These are phyloP conservation scores for Molossus molossus DNA, from an alignment of 2,797 vertebrate species.

Conservation along the genomic window DNA sequence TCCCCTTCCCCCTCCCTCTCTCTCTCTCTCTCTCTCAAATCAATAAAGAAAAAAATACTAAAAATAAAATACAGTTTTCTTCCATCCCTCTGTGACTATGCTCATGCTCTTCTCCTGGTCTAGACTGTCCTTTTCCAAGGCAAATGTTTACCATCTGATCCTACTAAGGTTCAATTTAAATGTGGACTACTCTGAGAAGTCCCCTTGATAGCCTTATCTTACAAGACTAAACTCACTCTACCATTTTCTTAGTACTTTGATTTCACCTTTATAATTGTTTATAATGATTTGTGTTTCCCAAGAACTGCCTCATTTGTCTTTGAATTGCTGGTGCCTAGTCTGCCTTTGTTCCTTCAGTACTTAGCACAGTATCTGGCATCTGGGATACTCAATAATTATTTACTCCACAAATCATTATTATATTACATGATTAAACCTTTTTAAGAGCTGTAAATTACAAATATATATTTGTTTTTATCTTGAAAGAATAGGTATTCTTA, in stretches of 20 bases:
- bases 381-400: conserved; percentile 44
- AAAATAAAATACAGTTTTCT: neutral
- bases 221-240: conserved; percentile 37
- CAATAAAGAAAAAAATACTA: too few relatives aligned
- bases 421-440: neutral
- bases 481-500: neutral
- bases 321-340: neutral
- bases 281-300: conserved; percentile 40
- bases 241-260: conserved; percentile 46
- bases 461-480: conserved; percentile 43
- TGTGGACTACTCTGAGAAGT: neutral
- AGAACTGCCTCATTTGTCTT: conserved; percentile 10
- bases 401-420: conserved; percentile 29
- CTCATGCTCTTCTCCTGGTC: neutral
- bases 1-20: too few relatives aligned
- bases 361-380: neutral
- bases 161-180: conserved; percentile 23
- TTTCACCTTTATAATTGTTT: conserved; percentile 27
- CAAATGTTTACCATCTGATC: neutral
- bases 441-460: neutral
- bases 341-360: neutral
- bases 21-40: too few relatives aligned
- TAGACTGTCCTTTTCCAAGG: neutral
- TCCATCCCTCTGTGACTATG: neutral
- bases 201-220: neutral